Evolutionary conservation across 2,797 vertebrate species (phyloP).

Genomic region (Neosalanx taihuensis): DNA sequence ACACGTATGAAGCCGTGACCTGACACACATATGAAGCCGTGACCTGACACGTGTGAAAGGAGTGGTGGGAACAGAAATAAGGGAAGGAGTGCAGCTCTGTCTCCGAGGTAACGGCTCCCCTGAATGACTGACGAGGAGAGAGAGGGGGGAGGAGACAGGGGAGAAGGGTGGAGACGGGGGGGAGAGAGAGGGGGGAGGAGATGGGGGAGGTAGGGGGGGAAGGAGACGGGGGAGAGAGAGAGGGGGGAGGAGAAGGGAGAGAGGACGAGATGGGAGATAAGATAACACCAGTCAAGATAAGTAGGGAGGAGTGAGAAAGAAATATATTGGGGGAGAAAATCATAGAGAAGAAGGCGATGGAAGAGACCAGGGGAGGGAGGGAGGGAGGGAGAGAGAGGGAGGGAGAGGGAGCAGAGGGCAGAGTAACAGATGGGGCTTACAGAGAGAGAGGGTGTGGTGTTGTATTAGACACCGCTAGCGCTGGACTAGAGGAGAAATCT

Average conservation of each 20-base stretch:
- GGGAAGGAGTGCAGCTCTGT: not conserved
- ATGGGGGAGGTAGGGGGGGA: not conserved
- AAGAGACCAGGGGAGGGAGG: not conserved
- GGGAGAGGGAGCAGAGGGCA: slow-evolving; percentile 27
- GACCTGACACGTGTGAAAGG: not conserved
- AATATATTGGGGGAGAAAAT: slow-evolving; percentile 19
- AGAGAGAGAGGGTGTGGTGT: slow-evolving; percentile 58
- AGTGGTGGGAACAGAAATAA: not conserved
- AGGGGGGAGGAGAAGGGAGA: not conserved
- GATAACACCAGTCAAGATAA: slow-evolving; percentile 4
- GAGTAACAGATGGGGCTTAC: slow-evolving; percentile 64
- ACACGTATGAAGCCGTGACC: not conserved
- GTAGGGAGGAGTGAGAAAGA: slow-evolving; percentile 18
- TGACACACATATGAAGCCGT: not conserved
- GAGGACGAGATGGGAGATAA: slow-evolving; percentile 27
- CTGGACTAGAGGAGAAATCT: slow-evolving; percentile 57
- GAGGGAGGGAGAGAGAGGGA: not conserved
- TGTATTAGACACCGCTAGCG: slow-evolving; percentile 62
- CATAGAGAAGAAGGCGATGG: slow-evolving; percentile 15
- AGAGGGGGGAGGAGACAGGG: not conserved
- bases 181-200: not conserved
- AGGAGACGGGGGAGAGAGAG: not conserved
- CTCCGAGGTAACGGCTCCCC: too few relatives aligned
- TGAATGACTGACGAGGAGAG: not conserved
- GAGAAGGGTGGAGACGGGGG: not conserved